Percentiles rank a stretch among this genome's conserved stretches.
Evolutionary conservation across 2,797 vertebrate genomes (phyloP).

Genomic region (Balearica regulorum): DNA sequence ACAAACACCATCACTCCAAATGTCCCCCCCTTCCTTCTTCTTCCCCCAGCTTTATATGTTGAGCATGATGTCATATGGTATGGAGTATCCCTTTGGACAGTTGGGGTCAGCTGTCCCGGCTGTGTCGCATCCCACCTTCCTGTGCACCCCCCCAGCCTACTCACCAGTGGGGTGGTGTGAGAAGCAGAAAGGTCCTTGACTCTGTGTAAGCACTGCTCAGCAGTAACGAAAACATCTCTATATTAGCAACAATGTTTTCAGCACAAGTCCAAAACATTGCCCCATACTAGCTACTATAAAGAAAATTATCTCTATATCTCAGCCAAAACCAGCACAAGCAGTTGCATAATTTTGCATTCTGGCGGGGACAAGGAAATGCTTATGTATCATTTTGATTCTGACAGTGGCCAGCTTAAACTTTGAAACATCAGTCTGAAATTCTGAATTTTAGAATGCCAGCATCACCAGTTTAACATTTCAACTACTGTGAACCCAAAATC

Average conservation of each 20-base stretch:
- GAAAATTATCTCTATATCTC: not conserved
- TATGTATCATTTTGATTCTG: not conserved
- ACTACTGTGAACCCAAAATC: not conserved
- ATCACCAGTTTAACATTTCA: not conserved
- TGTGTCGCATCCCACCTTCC: too few relatives aligned
- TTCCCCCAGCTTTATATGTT: not conserved
- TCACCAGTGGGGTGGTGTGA: not conserved
- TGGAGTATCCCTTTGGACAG: not conserved
- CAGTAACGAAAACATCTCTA: not conserved
- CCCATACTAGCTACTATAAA: not conserved
- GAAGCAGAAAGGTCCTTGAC: not conserved
- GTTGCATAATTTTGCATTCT: not conserved
- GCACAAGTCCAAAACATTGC: not conserved
- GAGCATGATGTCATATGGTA: not conserved
- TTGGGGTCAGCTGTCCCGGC: not conserved
- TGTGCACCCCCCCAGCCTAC: too few relatives aligned
- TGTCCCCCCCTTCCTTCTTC: not conserved
- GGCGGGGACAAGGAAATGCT: not conserved
- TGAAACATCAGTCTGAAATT: not conserved
- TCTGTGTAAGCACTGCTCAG: not conserved
- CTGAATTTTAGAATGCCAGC: not conserved
- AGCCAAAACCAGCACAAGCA: not conserved
- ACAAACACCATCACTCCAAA: not conserved
- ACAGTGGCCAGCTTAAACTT: not conserved
- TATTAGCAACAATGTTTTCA: not conserved